Base-by-base conservation (phyloP, 1,140 invertebrate species). In the Oscheius sp. region DNA sequence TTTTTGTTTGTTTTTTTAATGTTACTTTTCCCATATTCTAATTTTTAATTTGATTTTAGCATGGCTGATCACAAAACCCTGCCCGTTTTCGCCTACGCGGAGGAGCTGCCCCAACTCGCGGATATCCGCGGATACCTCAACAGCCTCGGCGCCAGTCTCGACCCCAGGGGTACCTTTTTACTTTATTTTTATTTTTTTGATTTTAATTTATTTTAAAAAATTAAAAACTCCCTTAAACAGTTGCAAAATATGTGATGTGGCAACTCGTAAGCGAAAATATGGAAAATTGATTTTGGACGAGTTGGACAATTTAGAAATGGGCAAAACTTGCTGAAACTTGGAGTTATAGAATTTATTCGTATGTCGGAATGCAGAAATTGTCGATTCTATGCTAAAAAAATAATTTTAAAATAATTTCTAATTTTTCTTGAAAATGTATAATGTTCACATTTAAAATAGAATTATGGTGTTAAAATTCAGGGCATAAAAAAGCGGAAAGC, bases 21-120 rank as follows among this genome's bases (percentile, higher is more conserved):
- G 38, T 10, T 10, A 42, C n/a, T 42, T 42, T n/a, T 42, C 38
- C 10, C n/a, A 42, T 10, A 10, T 42, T 42, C n/a, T 42, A 42
- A 42, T 42, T 42, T 42, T 10, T 42, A 10, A 10, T 10, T 42
- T 42, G 10, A 42, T 42, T 42, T 42, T 42, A 10, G n/a, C 38
- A 71, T 71, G 69, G 69, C 69, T 35, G 69, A 71, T 23, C 58
- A 55, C 13, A 59, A 58, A 20, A 58, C 45, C 20, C 69, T 71
- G 26, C 69, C 69, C 26, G 69, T 71, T 13, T 71, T 71, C 26
- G 69, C 69, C 31, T 71, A 64, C 31, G 59, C 59, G n/a, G 59
- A 46, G 3, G 69, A 71, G 28, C 34, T 65, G 10, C 58, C 58
- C 7, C 69, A 71, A 45, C 46, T 71, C 13, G 38, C 58, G 3